Evolutionary conservation across 1,140 invertebrate species (phyloP).

Genomic region (Microplitis demolitor): DNA sequence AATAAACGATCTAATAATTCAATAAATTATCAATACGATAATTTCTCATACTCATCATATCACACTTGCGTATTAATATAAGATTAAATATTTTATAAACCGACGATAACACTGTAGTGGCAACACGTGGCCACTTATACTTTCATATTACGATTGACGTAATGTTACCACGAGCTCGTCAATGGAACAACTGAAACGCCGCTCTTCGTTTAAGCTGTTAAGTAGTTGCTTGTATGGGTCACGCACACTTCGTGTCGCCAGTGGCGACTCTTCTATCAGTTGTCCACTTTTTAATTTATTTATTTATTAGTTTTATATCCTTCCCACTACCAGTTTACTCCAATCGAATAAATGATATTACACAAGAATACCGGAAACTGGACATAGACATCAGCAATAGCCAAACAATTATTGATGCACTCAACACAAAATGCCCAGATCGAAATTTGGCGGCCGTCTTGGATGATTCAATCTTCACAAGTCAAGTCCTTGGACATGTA

Average conservation of each 20-base stretch:
- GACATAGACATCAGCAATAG: too few relatives aligned
- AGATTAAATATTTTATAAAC: neutral
- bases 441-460: too few relatives aligned
- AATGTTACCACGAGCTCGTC: slow-evolving; percentile 9
- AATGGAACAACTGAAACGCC: slow-evolving; percentile 22
- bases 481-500: too few relatives aligned
- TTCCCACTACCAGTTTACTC: too few relatives aligned
- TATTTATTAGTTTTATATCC: neutral
- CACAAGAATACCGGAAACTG: too few relatives aligned
- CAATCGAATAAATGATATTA: too few relatives aligned
- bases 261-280: slow-evolving; percentile 4
- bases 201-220: slow-evolving; percentile 13
- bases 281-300: neutral
- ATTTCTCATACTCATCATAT: too few relatives aligned
- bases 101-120: neutral
- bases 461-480: too few relatives aligned
- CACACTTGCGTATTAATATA: too few relatives aligned
- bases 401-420: too few relatives aligned
- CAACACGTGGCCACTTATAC: neutral
- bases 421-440: too few relatives aligned
- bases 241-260: slow-evolving; percentile 10
- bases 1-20: neutral
- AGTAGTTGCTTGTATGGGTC: slow-evolving; percentile 5
- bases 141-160: neutral
- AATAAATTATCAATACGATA: neutral